A percentile compares a stretch with the other conserved stretches of the same genome.
Conservation (phyloP, 2,888 invertebrate genomes). For the Drosophila nr. medialis region DNA sequence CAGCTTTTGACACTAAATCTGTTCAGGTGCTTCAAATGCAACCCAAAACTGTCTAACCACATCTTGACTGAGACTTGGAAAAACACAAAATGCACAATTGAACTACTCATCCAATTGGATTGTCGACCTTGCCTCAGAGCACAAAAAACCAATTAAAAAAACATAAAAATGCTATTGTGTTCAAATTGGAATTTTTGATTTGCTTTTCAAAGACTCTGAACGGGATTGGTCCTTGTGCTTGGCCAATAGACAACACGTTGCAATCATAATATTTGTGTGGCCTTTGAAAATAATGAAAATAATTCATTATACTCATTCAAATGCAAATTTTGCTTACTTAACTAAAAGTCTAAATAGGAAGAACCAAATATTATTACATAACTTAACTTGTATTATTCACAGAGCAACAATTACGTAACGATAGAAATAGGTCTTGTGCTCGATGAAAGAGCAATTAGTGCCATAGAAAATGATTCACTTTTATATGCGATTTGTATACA, state of each 20-base stretch:
- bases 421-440: neutral
- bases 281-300: neutral
- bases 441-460: neutral
- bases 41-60: slow-evolving; percentile 11
- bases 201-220: slow-evolving; percentile 18
- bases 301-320: neutral
- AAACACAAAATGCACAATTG: neutral
- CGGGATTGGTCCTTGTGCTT: neutral
- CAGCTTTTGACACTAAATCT: slow-evolving; percentile 18
- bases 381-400: too few species aligned
- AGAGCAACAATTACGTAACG: neutral
- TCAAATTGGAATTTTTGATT: neutral
- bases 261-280: neutral
- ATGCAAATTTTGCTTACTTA: neutral
- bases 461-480: neutral
- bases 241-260: neutral
- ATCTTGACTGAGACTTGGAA: neutral
- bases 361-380: neutral
- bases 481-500: neutral
- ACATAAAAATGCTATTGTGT: neutral
- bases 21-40: slow-evolving; percentile 11
- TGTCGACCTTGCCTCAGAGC: slow-evolving; percentile 24
- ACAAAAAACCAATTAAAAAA: slow-evolving; percentile 66
- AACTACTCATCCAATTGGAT: neutral
- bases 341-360: too few species aligned